Evolutionary conservation across 2,797 vertebrate species (phyloP), one percentile per base, ranked within the genome.

Genomic region (Pangasius larnaudii): DNA sequence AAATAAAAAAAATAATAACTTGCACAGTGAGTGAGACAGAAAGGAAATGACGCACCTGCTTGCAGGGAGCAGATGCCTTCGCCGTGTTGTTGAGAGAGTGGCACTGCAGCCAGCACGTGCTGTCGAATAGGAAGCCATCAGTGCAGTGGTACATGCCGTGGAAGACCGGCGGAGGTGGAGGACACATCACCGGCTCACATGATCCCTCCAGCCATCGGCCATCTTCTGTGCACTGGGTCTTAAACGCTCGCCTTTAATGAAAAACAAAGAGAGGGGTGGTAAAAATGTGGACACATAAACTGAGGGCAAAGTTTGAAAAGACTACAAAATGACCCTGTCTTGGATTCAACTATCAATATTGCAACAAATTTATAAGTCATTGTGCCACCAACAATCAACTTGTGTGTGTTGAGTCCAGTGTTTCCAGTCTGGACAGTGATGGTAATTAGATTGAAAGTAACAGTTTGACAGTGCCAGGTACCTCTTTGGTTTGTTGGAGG

Each of bases 61-160:
- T 96, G 95, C 96, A 97, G 91, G 96, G 93, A 90, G 94, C 91
- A 88, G 95, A 94, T 88, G 94, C 92, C 93, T 94, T 95, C 92
- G 94, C 94, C 90, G 96, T 95, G 94, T 93, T 94, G 93, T 95
- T 92, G 65, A 93, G 90, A 46, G 97, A 96, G 36, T 97, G 94
- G 0, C 99, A 99, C 93, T 97, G 97, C 91, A 99, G 97, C 89
- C 95, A 94, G 93, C 99, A 99, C 91, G 97, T 96, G 0, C 98
- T 99, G 95, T 99, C 98, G 90, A 98, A 99, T 93, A 95, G 97
- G 94, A 99, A 99, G 91, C 97, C 97, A 0, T 98, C 97, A 0
- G 97, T 98, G 90, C 99, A 99, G 91, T 98, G 96, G 93, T 98
- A 99, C 67, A 98, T 96, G 75, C 97, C 99, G 0, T 98, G 97